phyloP scores from a whole-genome alignment of 2,113 vertebrate genomes.

The Opisthocomus hoazin region DNA sequence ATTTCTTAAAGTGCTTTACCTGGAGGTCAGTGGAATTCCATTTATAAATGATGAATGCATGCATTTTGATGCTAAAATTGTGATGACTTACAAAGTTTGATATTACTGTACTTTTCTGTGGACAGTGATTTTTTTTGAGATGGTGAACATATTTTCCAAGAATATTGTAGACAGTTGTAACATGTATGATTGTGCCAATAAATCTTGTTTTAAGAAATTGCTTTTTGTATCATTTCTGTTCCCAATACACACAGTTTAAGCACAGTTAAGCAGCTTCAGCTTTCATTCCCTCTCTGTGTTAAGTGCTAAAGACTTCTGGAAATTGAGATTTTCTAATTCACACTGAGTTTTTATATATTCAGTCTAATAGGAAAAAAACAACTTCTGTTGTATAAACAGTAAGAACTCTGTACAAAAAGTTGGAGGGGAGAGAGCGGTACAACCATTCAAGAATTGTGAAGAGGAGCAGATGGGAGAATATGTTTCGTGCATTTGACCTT shows the following conservation, averaged over 20 bases:
- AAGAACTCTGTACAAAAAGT: neutral
- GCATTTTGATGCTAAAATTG: conserved; percentile 59
- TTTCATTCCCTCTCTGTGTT: neutral
- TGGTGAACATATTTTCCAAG: conserved; percentile 47
- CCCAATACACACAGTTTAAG: neutral
- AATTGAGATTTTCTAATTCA: neutral
- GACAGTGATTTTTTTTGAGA: conserved; percentile 46
- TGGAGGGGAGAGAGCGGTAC: neutral
- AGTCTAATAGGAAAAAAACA: neutral
- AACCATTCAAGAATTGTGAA: neutral
- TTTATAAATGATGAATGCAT: conserved; percentile 57
- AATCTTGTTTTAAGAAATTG: conserved; percentile 57
- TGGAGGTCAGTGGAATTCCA: conserved; percentile 58
- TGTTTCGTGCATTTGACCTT: neutral
- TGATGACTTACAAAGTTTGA: conserved; percentile 43
- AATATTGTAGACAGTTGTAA: conserved; percentile 42
- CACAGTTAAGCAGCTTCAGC: neutral
- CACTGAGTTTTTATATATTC: neutral
- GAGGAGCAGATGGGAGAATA: neutral
- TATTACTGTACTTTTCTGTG: conserved; percentile 46
- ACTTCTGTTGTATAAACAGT: neutral
- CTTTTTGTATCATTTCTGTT: neutral
- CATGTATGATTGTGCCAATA: conserved; percentile 61
- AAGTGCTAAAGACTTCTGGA: neutral
- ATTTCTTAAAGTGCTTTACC: conserved; percentile 53